These are phyloP conservation scores for Hemaris fuciformis DNA, from an alignment of 2,888 invertebrate species.

Conservation along the genomic window DNA sequence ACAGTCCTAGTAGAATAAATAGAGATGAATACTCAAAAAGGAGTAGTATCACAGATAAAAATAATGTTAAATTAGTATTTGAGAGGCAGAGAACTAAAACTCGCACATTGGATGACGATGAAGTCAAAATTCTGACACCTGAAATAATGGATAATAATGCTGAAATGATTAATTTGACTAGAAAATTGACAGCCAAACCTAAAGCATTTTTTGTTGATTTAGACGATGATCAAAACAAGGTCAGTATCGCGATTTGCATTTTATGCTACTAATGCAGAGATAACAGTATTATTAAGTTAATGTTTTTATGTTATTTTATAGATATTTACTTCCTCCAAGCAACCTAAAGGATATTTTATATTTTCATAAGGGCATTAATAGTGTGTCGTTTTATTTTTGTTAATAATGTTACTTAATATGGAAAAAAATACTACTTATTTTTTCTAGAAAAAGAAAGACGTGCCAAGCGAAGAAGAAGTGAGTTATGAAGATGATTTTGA, in stretches of 20 bases:
- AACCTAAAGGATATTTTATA: too few species aligned
- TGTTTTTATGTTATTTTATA: too few species aligned
- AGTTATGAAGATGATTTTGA: constrained; percentile 79
- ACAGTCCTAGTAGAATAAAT: constrained; percentile 15
- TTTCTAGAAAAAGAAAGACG: constrained; percentile 31
- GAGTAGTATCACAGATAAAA: background rate
- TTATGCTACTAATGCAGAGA: too few species aligned
- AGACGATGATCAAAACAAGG: constrained; percentile 42
- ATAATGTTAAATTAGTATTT: background rate
- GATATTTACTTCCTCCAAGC: too few species aligned
- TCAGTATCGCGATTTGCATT: constrained; percentile 21
- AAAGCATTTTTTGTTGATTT: constrained; percentile 69
- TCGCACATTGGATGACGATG: constrained; percentile 66
- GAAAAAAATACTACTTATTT: background rate
- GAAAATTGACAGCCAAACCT: constrained; percentile 56
- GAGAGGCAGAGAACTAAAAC: constrained; percentile 63
- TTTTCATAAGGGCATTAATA: too few species aligned
- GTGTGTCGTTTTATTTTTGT: too few species aligned
- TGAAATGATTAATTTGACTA: constrained; percentile 58
- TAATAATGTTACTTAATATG: too few species aligned
- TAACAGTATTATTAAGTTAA: too few species aligned
- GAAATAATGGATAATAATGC: constrained; percentile 60
- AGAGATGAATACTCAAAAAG: background rate
- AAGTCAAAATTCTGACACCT: constrained; percentile 62
- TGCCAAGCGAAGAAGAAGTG: constrained; percentile 58